Base-by-base conservation (phyloP, 37 sponge, comb jelly and placozoan species). In the Hexactinellida sp. region DNA sequence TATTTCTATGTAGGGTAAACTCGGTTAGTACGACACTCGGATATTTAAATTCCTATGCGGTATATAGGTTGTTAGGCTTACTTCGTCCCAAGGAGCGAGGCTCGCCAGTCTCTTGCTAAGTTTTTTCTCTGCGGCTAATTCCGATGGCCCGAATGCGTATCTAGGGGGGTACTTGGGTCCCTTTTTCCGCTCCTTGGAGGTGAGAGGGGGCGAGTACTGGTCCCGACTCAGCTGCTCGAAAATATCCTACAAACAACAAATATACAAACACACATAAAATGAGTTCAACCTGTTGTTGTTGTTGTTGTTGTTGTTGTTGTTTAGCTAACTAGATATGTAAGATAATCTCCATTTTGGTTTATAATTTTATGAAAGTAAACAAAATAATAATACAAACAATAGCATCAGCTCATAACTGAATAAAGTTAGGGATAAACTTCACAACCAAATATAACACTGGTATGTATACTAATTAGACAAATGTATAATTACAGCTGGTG, bases 141-240 rank as follows among this genome's bases (percentile, higher is more conserved):
- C 76, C 25, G 76, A 63, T 21, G 76, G 76, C 30, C 76, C 76
- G 76, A 63, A 63, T 28, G 32, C 76, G 34, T 63, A 63, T n/a
- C 76, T 63, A n/a, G 76, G 76, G 5, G 76, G 76, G 76, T 63
- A 63, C 13, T 63, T 63, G 76, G 76, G 76, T n/a, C 3, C 30
- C 13, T n/a, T 63, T 23, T 63, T 63, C 76, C 76, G 3, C 32
- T 63, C 76, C 30, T 63, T 63, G 3, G 76, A 63, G 76, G 32
- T 63, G 21, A 63, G 3, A n/a, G 76, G 76, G 30, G 76, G 76
- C 3, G 76, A 63, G 76, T 63, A 63, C 19, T 63, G 76, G 19
- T 63, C 76, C 76, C 13, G 3, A 23, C 30, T 63, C 28, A 63
- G 76, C 76, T 63, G 76, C 76, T 63, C 76, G 13, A 63, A 63